These are phyloP conservation scores for Pegoplata infirma DNA, from an alignment of 2,888 invertebrate genomes.

Conservation along the genomic window DNA sequence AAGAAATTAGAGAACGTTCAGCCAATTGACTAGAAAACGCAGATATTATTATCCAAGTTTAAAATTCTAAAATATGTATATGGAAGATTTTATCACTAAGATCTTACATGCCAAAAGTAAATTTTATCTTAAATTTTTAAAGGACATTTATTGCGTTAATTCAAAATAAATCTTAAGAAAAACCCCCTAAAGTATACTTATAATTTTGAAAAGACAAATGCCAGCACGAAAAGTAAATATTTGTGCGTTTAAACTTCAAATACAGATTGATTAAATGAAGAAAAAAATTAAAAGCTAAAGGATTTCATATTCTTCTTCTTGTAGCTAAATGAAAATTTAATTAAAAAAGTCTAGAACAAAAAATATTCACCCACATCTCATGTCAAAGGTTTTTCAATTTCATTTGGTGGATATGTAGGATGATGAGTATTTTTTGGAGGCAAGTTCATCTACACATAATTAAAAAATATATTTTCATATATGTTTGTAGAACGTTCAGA, in stretches of 20 bases:
- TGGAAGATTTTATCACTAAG: too few species aligned
- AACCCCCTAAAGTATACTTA: too few species aligned
- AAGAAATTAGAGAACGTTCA: too few species aligned
- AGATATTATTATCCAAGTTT: too few species aligned
- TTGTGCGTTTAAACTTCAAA: constrained; percentile 58
- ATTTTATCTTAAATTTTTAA: too few species aligned
- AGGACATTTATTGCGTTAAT: too few species aligned
- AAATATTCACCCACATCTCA: constrained; percentile 45
- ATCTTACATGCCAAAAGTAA: too few species aligned
- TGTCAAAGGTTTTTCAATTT: constrained; percentile 49
- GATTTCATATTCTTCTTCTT: neutral
- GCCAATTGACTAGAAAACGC: too few species aligned
- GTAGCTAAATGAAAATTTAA: constrained; percentile 51
- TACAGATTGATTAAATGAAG: constrained; percentile 62
- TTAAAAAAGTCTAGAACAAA: constrained; percentile 59
- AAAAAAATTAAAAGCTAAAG: constrained; percentile 22
- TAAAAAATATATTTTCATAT: constrained; percentile 48
- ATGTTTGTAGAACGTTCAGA: neutral
- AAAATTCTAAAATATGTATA: too few species aligned
- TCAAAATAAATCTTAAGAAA: too few species aligned
- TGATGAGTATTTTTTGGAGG: neutral
- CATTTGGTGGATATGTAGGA: neutral
- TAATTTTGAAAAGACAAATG: constrained; percentile 31
- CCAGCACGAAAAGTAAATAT: constrained; percentile 51
- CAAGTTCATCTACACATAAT: constrained; percentile 57